Evolutionary conservation across 1,140 invertebrate species (phyloP), one percentile per base, ranked within the genome.

Genomic region (Myzus persicae): DNA sequence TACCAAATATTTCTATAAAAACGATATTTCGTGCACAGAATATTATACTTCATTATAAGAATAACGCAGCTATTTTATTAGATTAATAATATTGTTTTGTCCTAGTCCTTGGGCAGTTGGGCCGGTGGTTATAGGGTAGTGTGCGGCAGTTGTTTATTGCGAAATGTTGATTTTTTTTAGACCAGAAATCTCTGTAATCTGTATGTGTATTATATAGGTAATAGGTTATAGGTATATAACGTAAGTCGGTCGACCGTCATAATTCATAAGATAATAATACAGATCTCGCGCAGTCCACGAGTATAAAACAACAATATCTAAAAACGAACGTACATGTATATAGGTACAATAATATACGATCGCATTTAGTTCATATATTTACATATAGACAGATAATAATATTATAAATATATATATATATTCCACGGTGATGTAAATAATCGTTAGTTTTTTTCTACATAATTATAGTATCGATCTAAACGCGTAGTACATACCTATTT

Each of bases 211-310:
- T 76, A 76, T 20, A 76, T n/a, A 51, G 48, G 22, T 51, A 76
- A 76, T 76, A n/a, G 59, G 59, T 67, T 67, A 67, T 67, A 67
- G 59, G 59, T 76, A 76, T 76, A 22, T 48, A 48, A 59, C 59
- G 31, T 76, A 5, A n/a, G 59, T 76, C 31, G 31, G n/a, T n/a
- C 11, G 14, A 76, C 59, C 14, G 14, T 76, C 59, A 76, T 76
- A 76, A 76, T 76, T 76, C 59, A 76, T 36, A 36, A 76, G 59
- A 76, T 76, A 76, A 76, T 76, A 76, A 76, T 76, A 76, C n/a
- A 76, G 59, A 76, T 76, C 59, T 76, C n/a, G n/a, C n/a, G 4
- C 4, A 76, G 59, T 76, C 14, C 59, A 5, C 59, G 14, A 76
- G 59, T 76, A 51, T 51, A 76, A 76, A 76, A 76, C 14, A 76